Evolutionary conservation across 2,888 invertebrate genomes (phyloP).

Genomic region (Copidosoma aretas): DNA sequence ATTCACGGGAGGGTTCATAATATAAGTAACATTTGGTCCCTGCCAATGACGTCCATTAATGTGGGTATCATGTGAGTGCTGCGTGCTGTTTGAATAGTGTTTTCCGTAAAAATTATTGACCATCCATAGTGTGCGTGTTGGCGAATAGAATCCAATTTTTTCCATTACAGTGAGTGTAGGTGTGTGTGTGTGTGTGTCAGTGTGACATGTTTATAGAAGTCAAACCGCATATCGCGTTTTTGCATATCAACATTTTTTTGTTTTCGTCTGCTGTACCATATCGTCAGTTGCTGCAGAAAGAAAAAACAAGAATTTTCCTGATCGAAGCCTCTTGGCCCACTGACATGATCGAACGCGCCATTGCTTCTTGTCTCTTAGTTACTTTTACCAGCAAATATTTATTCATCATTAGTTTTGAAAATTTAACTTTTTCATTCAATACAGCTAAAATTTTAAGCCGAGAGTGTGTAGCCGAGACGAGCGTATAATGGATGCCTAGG

Average conservation of each 20-base stretch:
- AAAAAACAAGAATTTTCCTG: conserved; percentile 55
- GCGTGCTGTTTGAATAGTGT: conserved; percentile 47
- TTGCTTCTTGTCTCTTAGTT: no score
- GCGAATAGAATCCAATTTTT: conserved; percentile 21
- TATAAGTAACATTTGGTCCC: no score
- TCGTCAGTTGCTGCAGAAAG: conserved; percentile 45
- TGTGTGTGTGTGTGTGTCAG: conserved; percentile 46
- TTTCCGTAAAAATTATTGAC: conserved; percentile 52
- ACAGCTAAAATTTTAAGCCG: not conserved
- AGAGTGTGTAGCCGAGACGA: not conserved
- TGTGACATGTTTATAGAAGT: conserved; percentile 39
- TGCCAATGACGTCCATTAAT: conserved; percentile 43
- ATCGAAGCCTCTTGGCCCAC: conserved; percentile 47
- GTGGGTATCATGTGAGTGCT: conserved; percentile 46
- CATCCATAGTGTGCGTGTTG: conserved; percentile 56
- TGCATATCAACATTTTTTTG: conserved; percentile 13
- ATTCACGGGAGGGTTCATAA: no score
- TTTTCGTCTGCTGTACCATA: conserved; percentile 16
- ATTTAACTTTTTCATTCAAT: not conserved
- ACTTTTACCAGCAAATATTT: no score
- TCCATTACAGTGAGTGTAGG: not conserved
- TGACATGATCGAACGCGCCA: not conserved
- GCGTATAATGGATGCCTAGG: not conserved
- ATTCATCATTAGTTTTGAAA: no score
- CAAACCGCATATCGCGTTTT: conserved; percentile 43